Conservation (phyloP, 64 coral and sea anemone genomes). For the Dendrophyllia cribrosa region DNA sequence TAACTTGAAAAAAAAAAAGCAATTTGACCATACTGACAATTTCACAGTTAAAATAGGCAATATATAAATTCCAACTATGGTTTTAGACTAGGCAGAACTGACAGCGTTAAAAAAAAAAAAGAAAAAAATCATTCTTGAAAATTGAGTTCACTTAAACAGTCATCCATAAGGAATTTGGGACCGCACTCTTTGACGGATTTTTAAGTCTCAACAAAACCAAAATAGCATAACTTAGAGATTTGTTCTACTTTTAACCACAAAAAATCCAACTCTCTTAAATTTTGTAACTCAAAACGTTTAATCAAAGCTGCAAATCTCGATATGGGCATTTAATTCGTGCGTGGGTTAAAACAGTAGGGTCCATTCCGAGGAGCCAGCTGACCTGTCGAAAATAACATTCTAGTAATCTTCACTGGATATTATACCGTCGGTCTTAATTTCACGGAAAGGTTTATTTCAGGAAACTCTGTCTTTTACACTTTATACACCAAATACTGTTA, state of each 20-base stretch:
- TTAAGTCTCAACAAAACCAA: too few relatives aligned
- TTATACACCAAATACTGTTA: neutral
- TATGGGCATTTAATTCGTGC: neutral
- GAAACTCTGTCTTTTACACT: neutral
- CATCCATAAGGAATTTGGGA: too few relatives aligned
- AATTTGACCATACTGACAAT: too few relatives aligned
- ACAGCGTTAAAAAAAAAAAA: too few relatives aligned
- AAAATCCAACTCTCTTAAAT: neutral
- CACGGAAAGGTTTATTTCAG: conserved; percentile 8
- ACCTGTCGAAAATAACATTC: neutral
- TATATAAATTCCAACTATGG: too few relatives aligned
- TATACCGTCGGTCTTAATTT: neutral
- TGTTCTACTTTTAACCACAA: neutral
- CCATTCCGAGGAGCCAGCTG: neutral
- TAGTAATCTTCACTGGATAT: neutral
- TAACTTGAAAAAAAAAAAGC: too few relatives aligned
- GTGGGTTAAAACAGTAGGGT: neutral
- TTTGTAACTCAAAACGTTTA: conserved; percentile 39
- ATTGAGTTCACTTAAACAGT: too few relatives aligned
- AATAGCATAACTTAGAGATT: too few relatives aligned
- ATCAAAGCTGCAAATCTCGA: neutral
- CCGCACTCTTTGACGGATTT: too few relatives aligned
- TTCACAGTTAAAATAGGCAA: too few relatives aligned
- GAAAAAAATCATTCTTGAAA: too few relatives aligned
- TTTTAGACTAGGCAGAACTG: too few relatives aligned